Conservation (phyloP, 2,888 invertebrate species). For the Antitype chi region DNA sequence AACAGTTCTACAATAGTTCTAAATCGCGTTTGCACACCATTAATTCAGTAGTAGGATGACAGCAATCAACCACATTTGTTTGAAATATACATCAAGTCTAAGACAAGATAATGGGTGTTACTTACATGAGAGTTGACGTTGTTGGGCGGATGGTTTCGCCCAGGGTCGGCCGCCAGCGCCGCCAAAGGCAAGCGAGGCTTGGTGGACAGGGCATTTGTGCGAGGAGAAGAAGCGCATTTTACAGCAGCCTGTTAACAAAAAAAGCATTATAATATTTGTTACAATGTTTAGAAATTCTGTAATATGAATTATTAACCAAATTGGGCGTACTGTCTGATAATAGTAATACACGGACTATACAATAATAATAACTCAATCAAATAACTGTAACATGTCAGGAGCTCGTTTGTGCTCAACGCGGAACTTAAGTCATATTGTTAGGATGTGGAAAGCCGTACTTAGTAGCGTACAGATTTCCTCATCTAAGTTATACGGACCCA, state of each 20-base stretch:
- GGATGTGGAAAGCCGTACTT: conserved; percentile 63
- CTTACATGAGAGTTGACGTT: conserved; percentile 89
- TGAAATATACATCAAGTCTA: conserved; percentile 33
- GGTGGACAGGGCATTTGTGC: conserved; percentile 87
- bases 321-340: neutral
- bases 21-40: conserved; percentile 52
- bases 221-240: conserved; percentile 89
- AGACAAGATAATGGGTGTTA: conserved; percentile 57
- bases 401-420: conserved; percentile 68
- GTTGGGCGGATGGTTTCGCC: conserved; percentile 87
- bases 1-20: conserved; percentile 45
- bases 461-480: conserved; percentile 70
- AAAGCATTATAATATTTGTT: conserved; percentile 50
- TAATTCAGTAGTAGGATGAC: conserved; percentile 29
- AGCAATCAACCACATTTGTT: conserved; percentile 33
- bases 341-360: conserved; percentile 7
- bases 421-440: conserved; percentile 70
- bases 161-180: conserved; percentile 83
- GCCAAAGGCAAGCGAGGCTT: conserved; percentile 87
- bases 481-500: conserved; percentile 73
- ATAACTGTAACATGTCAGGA: conserved; percentile 21
- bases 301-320: conserved; percentile 7
- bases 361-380: conserved; percentile 10
- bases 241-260: conserved; percentile 84
- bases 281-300: conserved; percentile 20